Base-by-base conservation (phyloP, 1,140 invertebrate species). In the Papilio machaon region DNA sequence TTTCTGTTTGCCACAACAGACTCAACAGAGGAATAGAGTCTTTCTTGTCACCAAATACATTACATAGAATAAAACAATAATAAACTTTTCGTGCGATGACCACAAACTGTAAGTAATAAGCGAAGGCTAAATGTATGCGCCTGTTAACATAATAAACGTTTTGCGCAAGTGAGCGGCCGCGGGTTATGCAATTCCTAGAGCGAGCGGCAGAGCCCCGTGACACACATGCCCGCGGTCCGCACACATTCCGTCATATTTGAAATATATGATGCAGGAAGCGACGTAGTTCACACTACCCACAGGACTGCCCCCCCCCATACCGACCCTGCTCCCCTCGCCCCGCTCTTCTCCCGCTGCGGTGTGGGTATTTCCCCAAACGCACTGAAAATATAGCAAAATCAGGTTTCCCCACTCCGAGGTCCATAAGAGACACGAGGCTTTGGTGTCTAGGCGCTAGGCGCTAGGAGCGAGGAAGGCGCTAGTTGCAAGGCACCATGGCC, bases 91-190 rank as follows among this genome's bases (percentile, higher is more conserved):
- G 15, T 58, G 54, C 6, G 15, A n/a, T n/a, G 54, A 58, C 5
- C 15, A 58, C 54, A 58, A n/a, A n/a, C 17, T 1, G 54, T 58
- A 60, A 60, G n/a, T 60, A 60, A 60, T 60, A 23, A 23, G n/a
- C 58, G 11, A 60, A 19, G 58, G n/a, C 58, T 19, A 19, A 60
- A 19, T 8, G n/a, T 10, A 23, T 60, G n/a, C 58, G 19, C 5
- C 19, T n/a, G 58, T 60, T 60, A 60, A 23, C 58, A 60, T 60
- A 19, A 60, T 60, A 60, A 60, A 60, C 58, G 11, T 60, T 60
- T 23, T 60, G n/a, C 58, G 58, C 58, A 60, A 60, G 52, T 15
- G 52, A 54, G 52, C 52, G 52, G 13, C n/a, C 58, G 58, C 58
- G 58, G 8, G 58, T 64, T 64, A 23, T 64, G 58, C 58, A 64